Percentiles rank a stretch among this genome's conserved stretches.
phyloP scores from a whole-genome alignment of 2,888 invertebrate genomes.

The Sarcophaga subvicina region DNA sequence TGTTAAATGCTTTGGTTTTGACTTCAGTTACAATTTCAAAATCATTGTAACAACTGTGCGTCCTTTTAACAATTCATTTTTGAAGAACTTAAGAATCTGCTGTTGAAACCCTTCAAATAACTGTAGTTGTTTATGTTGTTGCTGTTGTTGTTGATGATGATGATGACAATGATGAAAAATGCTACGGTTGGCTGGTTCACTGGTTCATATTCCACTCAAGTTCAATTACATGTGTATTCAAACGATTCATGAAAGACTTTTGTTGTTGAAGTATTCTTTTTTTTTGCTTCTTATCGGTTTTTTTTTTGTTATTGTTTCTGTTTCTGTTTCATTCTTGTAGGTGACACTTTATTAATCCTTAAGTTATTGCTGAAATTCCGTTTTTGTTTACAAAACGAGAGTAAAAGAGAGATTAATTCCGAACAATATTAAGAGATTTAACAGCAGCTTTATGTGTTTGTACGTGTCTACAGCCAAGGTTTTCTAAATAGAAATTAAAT shows the following conservation, averaged over 20 bases:
- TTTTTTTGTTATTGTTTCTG: neutral
- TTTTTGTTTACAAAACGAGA: constrained; percentile 22
- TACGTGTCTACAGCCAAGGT: neutral
- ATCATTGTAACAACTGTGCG: neutral
- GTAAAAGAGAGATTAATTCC: constrained; percentile 34
- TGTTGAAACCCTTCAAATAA: constrained; percentile 10
- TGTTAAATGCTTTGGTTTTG: neutral
- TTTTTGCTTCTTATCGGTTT: neutral
- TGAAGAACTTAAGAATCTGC: neutral
- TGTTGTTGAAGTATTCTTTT: neutral
- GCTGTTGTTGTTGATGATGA: neutral
- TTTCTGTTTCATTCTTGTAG: constrained; percentile 19
- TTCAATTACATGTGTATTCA: constrained; percentile 19
- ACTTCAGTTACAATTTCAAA: neutral
- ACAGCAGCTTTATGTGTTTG: neutral
- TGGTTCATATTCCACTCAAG: constrained; percentile 25
- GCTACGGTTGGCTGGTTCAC: constrained; percentile 19
- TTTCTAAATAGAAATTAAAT: neutral
- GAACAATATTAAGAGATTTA: constrained; percentile 27
- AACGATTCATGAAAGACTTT: neutral
- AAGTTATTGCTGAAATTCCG: constrained; percentile 30
- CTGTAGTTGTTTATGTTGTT: neutral
- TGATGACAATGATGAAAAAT: neutral
- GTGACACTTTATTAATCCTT: constrained; percentile 56
- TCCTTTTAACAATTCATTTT: neutral